Conservation (phyloP, 2,888 invertebrate species). For the Xestobium rufovillosum region DNA sequence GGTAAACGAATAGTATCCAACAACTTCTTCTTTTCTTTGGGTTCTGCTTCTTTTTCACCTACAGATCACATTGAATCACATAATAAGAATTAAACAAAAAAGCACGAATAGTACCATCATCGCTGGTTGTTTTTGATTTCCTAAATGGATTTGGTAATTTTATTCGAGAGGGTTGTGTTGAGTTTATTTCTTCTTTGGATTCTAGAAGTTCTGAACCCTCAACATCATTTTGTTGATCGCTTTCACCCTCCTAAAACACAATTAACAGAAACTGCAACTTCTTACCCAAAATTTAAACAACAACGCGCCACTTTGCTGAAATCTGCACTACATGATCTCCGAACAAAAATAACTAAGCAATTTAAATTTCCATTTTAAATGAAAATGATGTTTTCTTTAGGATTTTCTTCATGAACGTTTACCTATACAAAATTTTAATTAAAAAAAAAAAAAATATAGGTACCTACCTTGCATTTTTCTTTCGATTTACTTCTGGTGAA, state of each 20-base stretch:
- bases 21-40: constrained; percentile 45
- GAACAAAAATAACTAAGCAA: background rate
- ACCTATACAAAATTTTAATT: no score
- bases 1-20: constrained; percentile 57
- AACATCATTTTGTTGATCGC: constrained; percentile 43
- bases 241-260: constrained; percentile 34
- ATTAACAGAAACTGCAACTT: constrained; percentile 1
- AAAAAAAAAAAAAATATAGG: constrained; percentile 4
- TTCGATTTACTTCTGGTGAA: constrained; percentile 70
- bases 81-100: constrained; percentile 7
- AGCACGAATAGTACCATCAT: constrained; percentile 26
- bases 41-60: constrained; percentile 32
- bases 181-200: constrained; percentile 31
- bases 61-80: no score
- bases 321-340: constrained; percentile 1
- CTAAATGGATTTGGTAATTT: constrained; percentile 52
- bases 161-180: constrained; percentile 39
- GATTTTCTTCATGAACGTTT: no score
- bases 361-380: no score
- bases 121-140: constrained; percentile 40
- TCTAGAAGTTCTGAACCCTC: constrained; percentile 40
- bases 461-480: constrained; percentile 60
- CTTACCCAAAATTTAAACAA: constrained; percentile 4
- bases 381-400: no score
- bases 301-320: background rate